Percentiles rank a stretch among this genome's conserved stretches.
Conservation (phyloP, 2,797 vertebrate species). For the Ctenochaetus hawaiiensis region DNA sequence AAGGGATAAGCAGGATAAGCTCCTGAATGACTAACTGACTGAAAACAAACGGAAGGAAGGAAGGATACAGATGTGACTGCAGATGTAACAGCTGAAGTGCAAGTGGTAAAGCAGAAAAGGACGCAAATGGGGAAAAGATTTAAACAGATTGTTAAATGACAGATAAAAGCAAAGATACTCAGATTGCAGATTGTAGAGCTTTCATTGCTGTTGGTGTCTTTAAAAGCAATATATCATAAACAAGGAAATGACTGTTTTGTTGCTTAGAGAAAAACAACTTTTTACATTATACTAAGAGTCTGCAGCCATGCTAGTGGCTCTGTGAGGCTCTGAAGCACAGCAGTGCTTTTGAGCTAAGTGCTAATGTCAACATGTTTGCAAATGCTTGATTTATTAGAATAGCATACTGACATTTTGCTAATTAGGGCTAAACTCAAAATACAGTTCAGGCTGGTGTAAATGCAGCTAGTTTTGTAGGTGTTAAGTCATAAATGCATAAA, state of each 20-base stretch:
- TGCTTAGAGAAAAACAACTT: neutral
- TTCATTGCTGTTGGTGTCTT: neutral
- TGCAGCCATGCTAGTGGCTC: neutral
- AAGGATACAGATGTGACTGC: conserved; percentile 60
- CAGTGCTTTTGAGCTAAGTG: neutral
- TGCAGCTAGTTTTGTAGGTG: too few relatives aligned
- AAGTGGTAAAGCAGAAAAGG: conserved; percentile 12
- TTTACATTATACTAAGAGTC: neutral
- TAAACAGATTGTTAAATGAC: conserved; percentile 43
- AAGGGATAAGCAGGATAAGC: conserved; percentile 73
- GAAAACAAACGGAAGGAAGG: conserved; percentile 53
- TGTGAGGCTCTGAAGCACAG: neutral
- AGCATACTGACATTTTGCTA: too few relatives aligned
- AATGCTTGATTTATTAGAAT: too few relatives aligned
- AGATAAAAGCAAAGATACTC: conserved; percentile 8
- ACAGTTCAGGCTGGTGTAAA: too few relatives aligned
- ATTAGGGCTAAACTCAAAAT: too few relatives aligned
- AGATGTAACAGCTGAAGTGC: conserved; percentile 49
- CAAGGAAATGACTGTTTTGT: neutral
- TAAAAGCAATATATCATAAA: conserved; percentile 1
- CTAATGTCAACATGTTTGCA: too few relatives aligned
- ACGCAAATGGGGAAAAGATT: conserved; percentile 30
- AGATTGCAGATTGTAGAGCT: neutral
- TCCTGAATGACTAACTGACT: conserved; percentile 43
- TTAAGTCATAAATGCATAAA: too few relatives aligned